Evolutionary conservation across 2,888 invertebrate species (phyloP).

Genomic region (Macroteleia sp.): DNA sequence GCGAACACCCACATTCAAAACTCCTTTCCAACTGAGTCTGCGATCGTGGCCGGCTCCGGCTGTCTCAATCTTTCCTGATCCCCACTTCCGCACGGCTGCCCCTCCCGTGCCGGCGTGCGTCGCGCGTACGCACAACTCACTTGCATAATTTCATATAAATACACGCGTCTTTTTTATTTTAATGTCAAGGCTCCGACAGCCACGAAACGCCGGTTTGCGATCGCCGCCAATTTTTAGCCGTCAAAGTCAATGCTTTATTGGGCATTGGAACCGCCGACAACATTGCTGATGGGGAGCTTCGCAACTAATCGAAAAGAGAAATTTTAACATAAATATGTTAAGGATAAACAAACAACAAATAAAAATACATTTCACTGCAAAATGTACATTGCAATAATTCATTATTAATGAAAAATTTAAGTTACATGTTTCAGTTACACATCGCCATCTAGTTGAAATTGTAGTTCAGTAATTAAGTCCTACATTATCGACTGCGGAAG

Average conservation of each 20-base stretch:
- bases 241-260: conserved; percentile 34
- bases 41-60: conserved; percentile 19
- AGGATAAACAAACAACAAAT: too few species aligned
- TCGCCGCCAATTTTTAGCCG: conserved; percentile 29
- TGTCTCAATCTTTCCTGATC: conserved; percentile 45
- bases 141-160: conserved; percentile 59
- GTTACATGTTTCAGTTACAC: too few species aligned
- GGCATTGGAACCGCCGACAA: not conserved
- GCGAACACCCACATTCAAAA: conserved; percentile 36
- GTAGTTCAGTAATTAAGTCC: too few species aligned
- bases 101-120: conserved; percentile 7
- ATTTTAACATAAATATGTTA: too few species aligned
- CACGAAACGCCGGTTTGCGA: too few species aligned
- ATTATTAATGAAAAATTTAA: too few species aligned
- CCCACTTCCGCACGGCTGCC: conserved; percentile 26
- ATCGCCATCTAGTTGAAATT: too few species aligned
- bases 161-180: conserved; percentile 43
- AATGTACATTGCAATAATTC: too few species aligned
- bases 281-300: too few species aligned
- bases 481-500: too few species aligned
- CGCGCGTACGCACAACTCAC: conserved; percentile 30
- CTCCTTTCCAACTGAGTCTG: conserved; percentile 53
- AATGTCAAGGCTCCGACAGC: conserved; percentile 49
- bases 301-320: too few species aligned
- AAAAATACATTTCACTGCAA: too few species aligned